Percentiles rank a stretch among this genome's conserved stretches.
Evolutionary conservation across 2,797 vertebrate genomes (phyloP).

Genomic region (Mallotus villosus): DNA sequence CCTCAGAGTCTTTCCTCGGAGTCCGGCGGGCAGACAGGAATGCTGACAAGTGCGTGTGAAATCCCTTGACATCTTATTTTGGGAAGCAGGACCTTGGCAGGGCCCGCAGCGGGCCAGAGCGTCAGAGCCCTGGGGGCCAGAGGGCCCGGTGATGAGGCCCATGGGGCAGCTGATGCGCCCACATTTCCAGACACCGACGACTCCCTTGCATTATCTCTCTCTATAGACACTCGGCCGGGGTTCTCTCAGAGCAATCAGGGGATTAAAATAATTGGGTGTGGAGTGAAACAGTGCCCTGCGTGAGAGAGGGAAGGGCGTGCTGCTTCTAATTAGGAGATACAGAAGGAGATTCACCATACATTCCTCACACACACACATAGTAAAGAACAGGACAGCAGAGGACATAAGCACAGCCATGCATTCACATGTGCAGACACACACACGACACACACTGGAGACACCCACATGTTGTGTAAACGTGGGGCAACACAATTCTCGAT

Average conservation of each 20-base stretch:
- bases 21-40: slow-evolving; percentile 50
- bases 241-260: slow-evolving; percentile 79
- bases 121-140: slow-evolving; percentile 57
- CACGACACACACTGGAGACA: slow-evolving; percentile 24
- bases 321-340: slow-evolving; percentile 85
- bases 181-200: slow-evolving; percentile 60
- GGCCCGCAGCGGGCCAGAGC: slow-evolving; percentile 46
- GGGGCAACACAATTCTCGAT: slow-evolving; percentile 58
- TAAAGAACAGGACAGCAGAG: too few species aligned
- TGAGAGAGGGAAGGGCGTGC: slow-evolving; percentile 66
- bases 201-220: slow-evolving; percentile 70
- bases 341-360: slow-evolving; percentile 76
- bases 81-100: slow-evolving; percentile 52
- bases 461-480: slow-evolving; percentile 31
- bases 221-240: slow-evolving; percentile 66
- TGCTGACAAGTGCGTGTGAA: slow-evolving; percentile 70
- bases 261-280: slow-evolving; percentile 82
- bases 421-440: background rate
- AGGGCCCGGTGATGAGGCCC: slow-evolving; percentile 54
- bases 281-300: slow-evolving; percentile 72
- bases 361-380: slow-evolving; percentile 48
- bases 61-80: slow-evolving; percentile 77
- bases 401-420: background rate
- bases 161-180: slow-evolving; percentile 58
- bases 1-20: slow-evolving; percentile 52